Base-by-base conservation (phyloP, 2,888 invertebrate genomes). In the Lomographa bimaculata region DNA sequence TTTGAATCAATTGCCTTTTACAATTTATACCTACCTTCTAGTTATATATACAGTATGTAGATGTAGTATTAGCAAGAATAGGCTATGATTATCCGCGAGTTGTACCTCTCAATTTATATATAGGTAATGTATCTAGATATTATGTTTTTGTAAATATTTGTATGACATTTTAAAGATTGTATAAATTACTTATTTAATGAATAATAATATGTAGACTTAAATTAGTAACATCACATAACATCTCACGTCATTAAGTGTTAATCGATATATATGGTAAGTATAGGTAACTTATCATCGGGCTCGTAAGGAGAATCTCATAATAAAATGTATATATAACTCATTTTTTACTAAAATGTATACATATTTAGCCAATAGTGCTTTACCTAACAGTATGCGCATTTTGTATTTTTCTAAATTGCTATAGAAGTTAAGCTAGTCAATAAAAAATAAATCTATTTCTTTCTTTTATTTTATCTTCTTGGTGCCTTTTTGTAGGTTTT, bases 371-470 rank as follows among this genome's bases (percentile, higher is more conserved):
- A 46, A 36, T 39, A 54, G 40, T 33, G 25, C 18, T 25, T 41
- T 28, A 30, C 12, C 7, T 27, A 29, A n/a, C 37, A 11, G 38
- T 19, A 23, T 41, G 28, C 11, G 53, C 53, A 64, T 78, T 81
- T 80, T 75, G 62, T 80, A 80, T 73, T 79, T 79, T 83, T 80
- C 70, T 79, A 79, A 71, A 79, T 76, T 76, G 66, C 71, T 65
- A 40, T 57, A 49, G 43, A 40, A 14, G 14, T 14, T 64, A 64
- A 79, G 76, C 78, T 80, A 81, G 81, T 80, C 79, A 82, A 78
- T 82, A 81, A 82, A 81, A 63, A 32, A 39, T 50, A 56, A 57
- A 34, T 26, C 28, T 27, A 36, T 5, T 45, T 35, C 38, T 46
- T 45, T 54, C 30, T 40, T 65, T 62, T 42, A 46, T 43, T 43